Percentiles rank a stretch among this genome's conserved stretches.
phyloP scores from a whole-genome alignment of 2,888 invertebrate species.

The Eupithecia subfuscata region DNA sequence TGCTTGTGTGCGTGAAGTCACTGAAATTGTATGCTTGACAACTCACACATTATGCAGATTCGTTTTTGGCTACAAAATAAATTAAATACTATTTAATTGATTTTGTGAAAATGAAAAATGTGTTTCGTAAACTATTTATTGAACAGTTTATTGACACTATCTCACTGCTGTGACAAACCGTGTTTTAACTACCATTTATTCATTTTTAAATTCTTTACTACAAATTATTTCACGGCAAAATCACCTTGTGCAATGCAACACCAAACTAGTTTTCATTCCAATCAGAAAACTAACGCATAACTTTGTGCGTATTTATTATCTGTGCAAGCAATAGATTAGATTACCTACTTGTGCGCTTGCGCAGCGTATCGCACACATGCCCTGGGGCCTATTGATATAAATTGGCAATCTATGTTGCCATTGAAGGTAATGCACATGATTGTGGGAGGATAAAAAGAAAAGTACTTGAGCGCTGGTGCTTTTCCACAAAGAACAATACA shows the following conservation, averaged over 20 bases:
- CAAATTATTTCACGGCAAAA: background rate
- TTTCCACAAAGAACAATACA: too few species aligned
- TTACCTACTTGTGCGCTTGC: constrained; percentile 49
- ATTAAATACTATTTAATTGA: too few species aligned
- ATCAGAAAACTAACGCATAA: constrained; percentile 56
- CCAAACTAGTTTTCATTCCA: constrained; percentile 26
- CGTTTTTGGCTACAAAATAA: too few species aligned
- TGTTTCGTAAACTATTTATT: too few species aligned
- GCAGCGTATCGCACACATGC: constrained; percentile 63
- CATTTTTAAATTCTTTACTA: too few species aligned
- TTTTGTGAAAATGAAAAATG: too few species aligned
- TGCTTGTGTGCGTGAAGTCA: too few species aligned
- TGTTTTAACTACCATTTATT: too few species aligned
- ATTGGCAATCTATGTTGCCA: constrained; percentile 38
- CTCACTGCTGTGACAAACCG: too few species aligned
- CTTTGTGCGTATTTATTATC: constrained; percentile 67
- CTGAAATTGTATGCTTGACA: too few species aligned
- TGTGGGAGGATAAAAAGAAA: background rate
- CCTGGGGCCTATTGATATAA: constrained; percentile 41
- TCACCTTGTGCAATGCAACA: background rate
- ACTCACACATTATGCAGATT: too few species aligned
- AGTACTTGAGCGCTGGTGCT: background rate
- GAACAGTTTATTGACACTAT: too few species aligned
- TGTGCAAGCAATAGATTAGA: constrained; percentile 66
- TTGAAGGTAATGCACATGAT: constrained; percentile 21